Evolutionary conservation across 2,797 vertebrate genomes (phyloP).

Genomic region (Myioborus melanocephalus): DNA sequence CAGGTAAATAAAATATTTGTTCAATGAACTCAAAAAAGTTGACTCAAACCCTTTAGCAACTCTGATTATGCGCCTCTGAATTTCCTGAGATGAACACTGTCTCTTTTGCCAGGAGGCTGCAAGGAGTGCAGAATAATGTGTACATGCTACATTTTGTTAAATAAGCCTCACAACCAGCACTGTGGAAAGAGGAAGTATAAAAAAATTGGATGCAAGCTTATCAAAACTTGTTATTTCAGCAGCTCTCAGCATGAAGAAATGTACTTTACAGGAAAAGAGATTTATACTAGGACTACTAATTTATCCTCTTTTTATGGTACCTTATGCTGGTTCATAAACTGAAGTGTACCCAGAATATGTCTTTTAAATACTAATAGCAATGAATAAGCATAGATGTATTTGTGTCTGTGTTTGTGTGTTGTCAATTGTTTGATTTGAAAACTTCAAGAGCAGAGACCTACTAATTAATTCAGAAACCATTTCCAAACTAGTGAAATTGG

Average conservation of each 20-base stretch:
- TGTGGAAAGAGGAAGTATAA: not conserved
- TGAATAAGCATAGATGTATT: not conserved
- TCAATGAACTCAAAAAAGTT: not conserved
- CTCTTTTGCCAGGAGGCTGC: not conserved
- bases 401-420: not conserved
- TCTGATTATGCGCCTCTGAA: not conserved
- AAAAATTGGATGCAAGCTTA: not conserved
- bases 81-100: not conserved
- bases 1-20: not conserved
- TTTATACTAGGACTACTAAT: not conserved
- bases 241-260: not conserved
- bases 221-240: constrained; percentile 7
- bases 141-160: not conserved
- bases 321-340: not conserved
- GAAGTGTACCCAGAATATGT: not conserved
- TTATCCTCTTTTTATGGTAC: not conserved
- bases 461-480: not conserved
- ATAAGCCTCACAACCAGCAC: not conserved
- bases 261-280: not conserved
- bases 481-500: not conserved
- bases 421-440: not conserved
- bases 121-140: not conserved
- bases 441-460: not conserved
- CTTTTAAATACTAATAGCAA: not conserved
- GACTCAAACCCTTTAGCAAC: not conserved